These are phyloP conservation scores for Dasypogon diadema DNA, from an alignment of 2,888 invertebrate species.

Conservation along the genomic window DNA sequence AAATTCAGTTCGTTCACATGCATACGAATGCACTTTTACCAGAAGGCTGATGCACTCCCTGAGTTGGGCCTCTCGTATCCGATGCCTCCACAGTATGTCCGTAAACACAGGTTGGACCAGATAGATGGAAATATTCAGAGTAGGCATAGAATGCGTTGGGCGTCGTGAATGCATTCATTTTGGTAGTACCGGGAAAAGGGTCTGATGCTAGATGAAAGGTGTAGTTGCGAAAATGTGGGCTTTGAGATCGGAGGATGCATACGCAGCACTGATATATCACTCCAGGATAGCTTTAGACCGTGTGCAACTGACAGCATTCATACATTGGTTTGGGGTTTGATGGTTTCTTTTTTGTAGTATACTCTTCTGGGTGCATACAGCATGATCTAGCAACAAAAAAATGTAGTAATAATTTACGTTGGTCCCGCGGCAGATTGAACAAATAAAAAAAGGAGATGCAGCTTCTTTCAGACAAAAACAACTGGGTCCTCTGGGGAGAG, in stretches of 20 bases:
- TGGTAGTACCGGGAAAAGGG: slow-evolving; percentile 1
- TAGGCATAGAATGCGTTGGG: slow-evolving; percentile 26
- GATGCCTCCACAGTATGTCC: background rate
- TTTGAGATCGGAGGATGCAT: slow-evolving; percentile 17
- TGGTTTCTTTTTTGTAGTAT: slow-evolving; percentile 10
- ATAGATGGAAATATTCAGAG: slow-evolving; percentile 17
- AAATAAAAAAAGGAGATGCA: background rate
- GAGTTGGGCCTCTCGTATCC: background rate
- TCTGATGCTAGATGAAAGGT: slow-evolving; percentile 27
- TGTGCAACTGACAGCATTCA: slow-evolving; percentile 51
- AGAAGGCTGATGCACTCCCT: slow-evolving; percentile 34
- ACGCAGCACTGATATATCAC: slow-evolving; percentile 48
- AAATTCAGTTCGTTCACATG: slow-evolving; percentile 41
- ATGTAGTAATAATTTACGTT: slow-evolving; percentile 29
- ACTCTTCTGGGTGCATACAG: background rate
- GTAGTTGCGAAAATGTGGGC: background rate
- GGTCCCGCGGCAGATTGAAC: slow-evolving; percentile 19
- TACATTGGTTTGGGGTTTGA: slow-evolving; percentile 40
- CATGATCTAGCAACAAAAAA: slow-evolving; percentile 8
- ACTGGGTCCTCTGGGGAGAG: no score
- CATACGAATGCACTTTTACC: slow-evolving; percentile 40
- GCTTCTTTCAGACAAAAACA: background rate
- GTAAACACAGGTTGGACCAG: slow-evolving; percentile 35
- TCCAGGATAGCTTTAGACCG: slow-evolving; percentile 45
- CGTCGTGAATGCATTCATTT: slow-evolving; percentile 30